These are phyloP conservation scores for Pampusana beccarii DNA, from an alignment of 2,113 vertebrate species.

Conservation along the genomic window DNA sequence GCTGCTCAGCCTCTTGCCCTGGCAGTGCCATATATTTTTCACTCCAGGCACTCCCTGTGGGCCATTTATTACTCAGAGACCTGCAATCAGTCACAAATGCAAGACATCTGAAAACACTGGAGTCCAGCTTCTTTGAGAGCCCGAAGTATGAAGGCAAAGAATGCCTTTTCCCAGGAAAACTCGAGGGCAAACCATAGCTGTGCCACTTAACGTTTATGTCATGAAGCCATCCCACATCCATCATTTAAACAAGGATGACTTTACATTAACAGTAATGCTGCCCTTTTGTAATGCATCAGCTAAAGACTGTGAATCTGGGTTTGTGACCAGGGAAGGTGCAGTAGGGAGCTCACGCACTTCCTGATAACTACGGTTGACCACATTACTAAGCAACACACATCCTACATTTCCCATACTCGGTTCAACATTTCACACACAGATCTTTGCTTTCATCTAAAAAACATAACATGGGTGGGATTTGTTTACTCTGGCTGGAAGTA, in stretches of 20 bases:
- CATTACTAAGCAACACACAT: constrained; percentile 25
- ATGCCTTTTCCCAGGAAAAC: neutral
- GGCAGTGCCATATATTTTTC: neutral
- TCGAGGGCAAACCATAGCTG: neutral
- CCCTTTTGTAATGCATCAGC: neutral
- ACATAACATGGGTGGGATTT: constrained; percentile 36
- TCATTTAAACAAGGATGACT: neutral
- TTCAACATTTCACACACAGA: neutral
- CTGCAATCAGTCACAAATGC: neutral
- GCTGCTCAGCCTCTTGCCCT: neutral
- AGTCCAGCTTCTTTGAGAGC: neutral
- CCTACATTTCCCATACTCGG: constrained; percentile 5
- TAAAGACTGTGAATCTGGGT: neutral
- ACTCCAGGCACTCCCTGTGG: neutral
- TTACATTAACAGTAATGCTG: neutral
- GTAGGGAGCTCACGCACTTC: neutral
- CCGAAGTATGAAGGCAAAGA: neutral
- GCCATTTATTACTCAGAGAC: neutral
- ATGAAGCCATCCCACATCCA: fast-evolving
- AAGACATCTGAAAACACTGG: neutral
- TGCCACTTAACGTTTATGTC: neutral
- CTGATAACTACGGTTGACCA: neutral
- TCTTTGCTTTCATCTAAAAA: constrained; percentile 36
- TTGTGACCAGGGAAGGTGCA: neutral
- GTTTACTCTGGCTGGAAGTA: constrained; percentile 18